These are phyloP conservation scores for Echinarachnius parma DNA, from an alignment of 53 echinoderm and acorn worm species.

Conservation along the genomic window DNA sequence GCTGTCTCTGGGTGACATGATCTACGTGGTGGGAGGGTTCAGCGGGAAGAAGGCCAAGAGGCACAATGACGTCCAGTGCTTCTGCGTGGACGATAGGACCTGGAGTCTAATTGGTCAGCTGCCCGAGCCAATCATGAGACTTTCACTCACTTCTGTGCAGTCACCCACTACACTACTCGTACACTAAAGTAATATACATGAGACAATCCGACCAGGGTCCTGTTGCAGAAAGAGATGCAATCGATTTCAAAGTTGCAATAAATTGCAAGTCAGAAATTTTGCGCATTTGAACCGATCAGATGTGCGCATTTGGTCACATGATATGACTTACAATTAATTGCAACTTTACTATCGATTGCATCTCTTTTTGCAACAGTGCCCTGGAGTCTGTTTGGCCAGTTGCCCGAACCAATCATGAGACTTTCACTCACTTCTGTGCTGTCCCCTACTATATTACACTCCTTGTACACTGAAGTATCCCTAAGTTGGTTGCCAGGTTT, in stretches of 20 bases:
- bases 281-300: too few relatives aligned
- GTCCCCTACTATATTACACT: conserved; percentile 26
- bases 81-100: conserved; percentile 47
- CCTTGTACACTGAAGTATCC: conserved; percentile 32
- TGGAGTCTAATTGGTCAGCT: conserved; percentile 78
- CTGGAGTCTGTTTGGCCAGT: conserved; percentile 72
- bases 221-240: too few relatives aligned
- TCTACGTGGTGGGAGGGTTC: conserved; percentile 82
- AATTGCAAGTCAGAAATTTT: too few relatives aligned
- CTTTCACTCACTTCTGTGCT: conserved; percentile 52
- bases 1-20: conserved; percentile 40
- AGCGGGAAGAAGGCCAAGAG: conserved; percentile 73
- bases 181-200: too few relatives aligned
- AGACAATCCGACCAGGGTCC: too few relatives aligned
- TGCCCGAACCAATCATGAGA: conserved; percentile 78
- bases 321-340: too few relatives aligned
- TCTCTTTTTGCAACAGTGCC: too few relatives aligned
- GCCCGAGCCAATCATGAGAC: conserved; percentile 74
- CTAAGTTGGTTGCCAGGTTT: too few relatives aligned
- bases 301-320: too few relatives aligned
- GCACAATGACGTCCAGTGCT: conserved; percentile 75
- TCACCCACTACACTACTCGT: conserved; percentile 28
- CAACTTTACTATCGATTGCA: too few relatives aligned
- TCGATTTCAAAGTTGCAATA: too few relatives aligned
- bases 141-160: conserved; percentile 52